Evolutionary conservation across 2,113 vertebrate species (phyloP).

Genomic region (Pomatostomus ruficeps): DNA sequence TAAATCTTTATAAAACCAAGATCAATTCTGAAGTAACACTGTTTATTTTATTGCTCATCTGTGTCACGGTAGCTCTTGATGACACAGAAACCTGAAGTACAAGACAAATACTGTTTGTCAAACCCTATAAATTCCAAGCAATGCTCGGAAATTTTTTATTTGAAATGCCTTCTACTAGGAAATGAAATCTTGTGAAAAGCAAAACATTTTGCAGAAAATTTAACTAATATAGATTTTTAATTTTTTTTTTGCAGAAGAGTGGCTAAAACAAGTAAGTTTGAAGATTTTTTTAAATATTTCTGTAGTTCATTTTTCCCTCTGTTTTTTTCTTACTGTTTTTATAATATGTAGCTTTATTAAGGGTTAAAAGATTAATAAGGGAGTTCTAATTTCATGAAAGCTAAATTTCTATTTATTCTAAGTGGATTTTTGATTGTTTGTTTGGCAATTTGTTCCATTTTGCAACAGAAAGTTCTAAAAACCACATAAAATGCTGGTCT

Average conservation of each 20-base stretch:
- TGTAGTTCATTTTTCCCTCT: not conserved
- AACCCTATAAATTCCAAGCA: not conserved
- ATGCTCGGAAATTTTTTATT: not conserved
- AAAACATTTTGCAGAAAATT: not conserved
- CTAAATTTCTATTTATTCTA: not conserved
- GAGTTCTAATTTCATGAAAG: not conserved
- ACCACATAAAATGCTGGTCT: not conserved
- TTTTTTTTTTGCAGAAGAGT: not conserved
- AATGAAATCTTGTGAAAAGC: not conserved
- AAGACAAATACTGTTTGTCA: not conserved
- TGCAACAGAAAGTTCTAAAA: not conserved
- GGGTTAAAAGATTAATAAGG: not conserved
- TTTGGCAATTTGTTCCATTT: not conserved
- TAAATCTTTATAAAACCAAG: slow-evolving; percentile 11
- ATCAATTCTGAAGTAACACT: not conserved
- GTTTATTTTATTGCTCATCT: slow-evolving; percentile 42
- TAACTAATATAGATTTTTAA: not conserved
- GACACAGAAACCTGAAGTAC: not conserved
- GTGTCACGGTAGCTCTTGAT: not conserved
- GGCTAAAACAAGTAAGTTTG: not conserved
- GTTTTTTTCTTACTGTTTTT: not conserved
- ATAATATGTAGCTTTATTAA: not conserved
- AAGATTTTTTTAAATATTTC: not conserved
- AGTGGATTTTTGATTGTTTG: not conserved
- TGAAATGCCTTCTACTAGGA: not conserved